These are phyloP conservation scores for Sigmodon hispidus DNA, from an alignment of 2,113 vertebrate genomes.

Conservation along the genomic window DNA sequence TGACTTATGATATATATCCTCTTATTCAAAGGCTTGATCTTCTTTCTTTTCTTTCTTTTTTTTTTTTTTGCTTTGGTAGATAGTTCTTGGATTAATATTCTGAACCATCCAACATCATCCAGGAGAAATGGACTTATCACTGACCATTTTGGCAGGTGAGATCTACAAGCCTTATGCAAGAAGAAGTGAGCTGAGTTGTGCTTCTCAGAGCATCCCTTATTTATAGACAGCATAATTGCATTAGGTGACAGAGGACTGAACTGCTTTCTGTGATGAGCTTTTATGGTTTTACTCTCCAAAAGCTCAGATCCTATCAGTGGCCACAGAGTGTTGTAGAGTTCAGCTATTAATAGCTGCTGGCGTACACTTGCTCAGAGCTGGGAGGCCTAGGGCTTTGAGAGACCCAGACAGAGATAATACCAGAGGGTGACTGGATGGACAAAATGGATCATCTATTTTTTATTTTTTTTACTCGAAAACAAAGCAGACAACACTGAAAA, in stretches of 20 bases:
- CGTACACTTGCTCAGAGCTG: slow-evolving; percentile 81
- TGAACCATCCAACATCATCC: neutral
- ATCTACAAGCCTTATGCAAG: neutral
- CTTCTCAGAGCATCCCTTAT: slow-evolving; percentile 35
- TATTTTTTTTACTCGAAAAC: slow-evolving; percentile 56
- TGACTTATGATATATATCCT: neutral
- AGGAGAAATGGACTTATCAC: neutral
- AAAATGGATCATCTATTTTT: slow-evolving; percentile 82
- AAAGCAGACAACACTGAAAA: slow-evolving; percentile 72
- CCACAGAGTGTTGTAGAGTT: slow-evolving; percentile 85
- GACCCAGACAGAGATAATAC: slow-evolving; percentile 85
- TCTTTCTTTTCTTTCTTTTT: neutral
- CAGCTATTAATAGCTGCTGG: slow-evolving; percentile 87
- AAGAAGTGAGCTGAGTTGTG: neutral
- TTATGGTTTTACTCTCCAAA: slow-evolving; percentile 80
- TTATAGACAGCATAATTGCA: slow-evolving; percentile 77
- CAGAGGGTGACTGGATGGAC: slow-evolving; percentile 78
- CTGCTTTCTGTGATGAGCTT: slow-evolving; percentile 79
- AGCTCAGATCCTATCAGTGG: slow-evolving; percentile 85
- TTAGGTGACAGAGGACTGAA: slow-evolving; percentile 75
- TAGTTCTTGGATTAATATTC: slow-evolving; percentile 3
- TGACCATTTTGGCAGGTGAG: neutral
- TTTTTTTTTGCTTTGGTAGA: neutral
- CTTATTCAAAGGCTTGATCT: neutral
- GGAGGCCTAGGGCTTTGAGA: slow-evolving; percentile 80